phyloP scores from a whole-genome alignment of 2,113 vertebrate species.

The Podiceps cristatus region DNA sequence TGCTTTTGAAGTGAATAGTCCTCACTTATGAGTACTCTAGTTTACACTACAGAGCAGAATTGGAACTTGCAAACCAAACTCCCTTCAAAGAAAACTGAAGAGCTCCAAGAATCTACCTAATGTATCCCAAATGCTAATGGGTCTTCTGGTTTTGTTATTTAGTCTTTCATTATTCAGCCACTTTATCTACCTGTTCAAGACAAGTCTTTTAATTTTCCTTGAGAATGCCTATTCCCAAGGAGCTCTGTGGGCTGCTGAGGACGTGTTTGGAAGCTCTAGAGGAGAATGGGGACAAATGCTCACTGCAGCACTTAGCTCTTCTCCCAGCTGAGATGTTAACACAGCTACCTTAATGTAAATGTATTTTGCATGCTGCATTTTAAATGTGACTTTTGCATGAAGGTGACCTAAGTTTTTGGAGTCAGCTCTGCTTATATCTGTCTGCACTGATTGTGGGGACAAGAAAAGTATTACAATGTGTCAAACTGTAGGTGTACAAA shows the following conservation, averaged over 20 bases:
- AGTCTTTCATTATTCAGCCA: neutral
- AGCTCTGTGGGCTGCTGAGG: neutral
- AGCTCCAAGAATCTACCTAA: neutral
- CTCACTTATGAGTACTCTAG: rapidly evolving
- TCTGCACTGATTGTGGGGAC: neutral
- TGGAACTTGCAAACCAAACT: neutral
- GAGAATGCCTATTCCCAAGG: neutral
- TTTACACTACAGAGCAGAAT: neutral
- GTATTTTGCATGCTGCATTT: neutral
- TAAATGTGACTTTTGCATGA: neutral
- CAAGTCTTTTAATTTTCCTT: neutral
- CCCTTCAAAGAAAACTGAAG: neutral
- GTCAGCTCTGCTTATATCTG: neutral
- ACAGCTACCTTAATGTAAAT: neutral
- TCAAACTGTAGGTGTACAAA: neutral
- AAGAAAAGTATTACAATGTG: neutral
- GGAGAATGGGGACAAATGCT: neutral
- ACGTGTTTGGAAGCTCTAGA: neutral
- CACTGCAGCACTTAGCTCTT: neutral
- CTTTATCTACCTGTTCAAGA: neutral
- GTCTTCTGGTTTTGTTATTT: neutral
- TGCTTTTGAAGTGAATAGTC: neutral
- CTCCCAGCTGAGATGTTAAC: neutral
- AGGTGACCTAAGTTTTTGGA: neutral
- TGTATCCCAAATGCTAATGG: neutral